Conservation (phyloP, 92 coral and sea anemone genomes). For the Metridium senile region DNA sequence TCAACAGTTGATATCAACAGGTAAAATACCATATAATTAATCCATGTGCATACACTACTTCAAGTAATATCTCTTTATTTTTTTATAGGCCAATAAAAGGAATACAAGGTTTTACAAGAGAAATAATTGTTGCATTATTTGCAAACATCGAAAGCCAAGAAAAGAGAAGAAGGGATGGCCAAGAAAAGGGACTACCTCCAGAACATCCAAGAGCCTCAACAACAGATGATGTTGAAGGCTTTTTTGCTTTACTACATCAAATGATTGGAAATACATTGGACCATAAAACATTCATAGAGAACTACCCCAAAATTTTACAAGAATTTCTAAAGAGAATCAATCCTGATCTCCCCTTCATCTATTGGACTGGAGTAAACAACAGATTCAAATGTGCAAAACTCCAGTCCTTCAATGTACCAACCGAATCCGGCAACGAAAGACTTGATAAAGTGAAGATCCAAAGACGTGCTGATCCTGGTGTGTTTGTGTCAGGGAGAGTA, state of each 20-base stretch:
- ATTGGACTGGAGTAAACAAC: constrained; percentile 36
- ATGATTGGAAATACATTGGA: constrained; percentile 41
- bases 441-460: not conserved
- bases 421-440: not conserved
- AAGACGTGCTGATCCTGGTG: constrained; percentile 9
- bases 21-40: not conserved
- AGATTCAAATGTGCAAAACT: constrained; percentile 20
- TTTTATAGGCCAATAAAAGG: constrained; percentile 37
- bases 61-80: no score
- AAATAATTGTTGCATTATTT: constrained; percentile 38
- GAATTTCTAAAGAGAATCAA: constrained; percentile 44
- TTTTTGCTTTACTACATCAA: constrained; percentile 39
- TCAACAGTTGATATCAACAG: constrained; percentile 42
- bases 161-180: constrained; percentile 20
- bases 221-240: constrained; percentile 70
- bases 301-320: constrained; percentile 18
- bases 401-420: constrained; percentile 9
- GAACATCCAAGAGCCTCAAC: constrained; percentile 67
- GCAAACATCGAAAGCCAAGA: constrained; percentile 60
- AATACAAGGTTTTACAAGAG: constrained; percentile 42
- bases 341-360: constrained; percentile 34
- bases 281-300: constrained; percentile 21
- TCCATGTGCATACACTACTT: no score
- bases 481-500: constrained; percentile 19
- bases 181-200: constrained; percentile 22